Percentiles rank a stretch among this genome's conserved stretches.
Evolutionary conservation across 1,140 invertebrate genomes (phyloP).

Genomic region (Pollicipes pollicipes): DNA sequence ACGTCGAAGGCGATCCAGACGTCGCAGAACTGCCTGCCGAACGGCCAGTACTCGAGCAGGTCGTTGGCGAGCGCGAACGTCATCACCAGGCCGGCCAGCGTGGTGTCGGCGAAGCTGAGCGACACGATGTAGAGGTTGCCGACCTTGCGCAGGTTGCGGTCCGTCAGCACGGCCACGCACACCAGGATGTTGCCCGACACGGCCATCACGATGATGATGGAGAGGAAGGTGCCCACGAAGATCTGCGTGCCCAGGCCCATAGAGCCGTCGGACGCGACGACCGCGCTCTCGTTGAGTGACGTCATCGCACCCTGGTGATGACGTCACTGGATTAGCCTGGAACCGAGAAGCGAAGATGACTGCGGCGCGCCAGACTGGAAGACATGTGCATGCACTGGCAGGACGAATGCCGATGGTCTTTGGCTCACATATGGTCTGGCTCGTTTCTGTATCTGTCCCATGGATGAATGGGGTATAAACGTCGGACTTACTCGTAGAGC

Average conservation of each 20-base stretch:
- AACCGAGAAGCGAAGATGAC: no score
- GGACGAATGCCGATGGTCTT: no score
- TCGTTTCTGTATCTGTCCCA: no score
- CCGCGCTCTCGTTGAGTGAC: no score
- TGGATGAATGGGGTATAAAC: no score
- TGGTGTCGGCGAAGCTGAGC: slow-evolving; percentile 82
- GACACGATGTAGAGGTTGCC: slow-evolving; percentile 91
- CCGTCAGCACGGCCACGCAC: slow-evolving; percentile 87
- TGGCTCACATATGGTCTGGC: no score
- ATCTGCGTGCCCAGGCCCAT: slow-evolving; percentile 9
- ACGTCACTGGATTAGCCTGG: no score
- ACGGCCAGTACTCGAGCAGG: slow-evolving; percentile 78
- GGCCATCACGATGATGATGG: slow-evolving; percentile 74
- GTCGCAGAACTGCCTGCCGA: slow-evolving; percentile 88
- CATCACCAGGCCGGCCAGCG: slow-evolving; percentile 87
- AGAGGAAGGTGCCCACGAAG: slow-evolving; percentile 55
- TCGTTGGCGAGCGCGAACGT: slow-evolving; percentile 77
- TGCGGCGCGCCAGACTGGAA: no score
- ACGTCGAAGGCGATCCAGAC: slow-evolving; percentile 98
- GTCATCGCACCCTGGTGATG: no score
- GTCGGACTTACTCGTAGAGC: no score
- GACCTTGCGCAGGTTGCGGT: slow-evolving; percentile 71
- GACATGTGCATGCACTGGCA: no score
- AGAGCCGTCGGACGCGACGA: no score
- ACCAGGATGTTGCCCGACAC: slow-evolving; percentile 87